Conservation (phyloP, 2,797 vertebrate genomes). For the Premnoplex brunnescens region DNA sequence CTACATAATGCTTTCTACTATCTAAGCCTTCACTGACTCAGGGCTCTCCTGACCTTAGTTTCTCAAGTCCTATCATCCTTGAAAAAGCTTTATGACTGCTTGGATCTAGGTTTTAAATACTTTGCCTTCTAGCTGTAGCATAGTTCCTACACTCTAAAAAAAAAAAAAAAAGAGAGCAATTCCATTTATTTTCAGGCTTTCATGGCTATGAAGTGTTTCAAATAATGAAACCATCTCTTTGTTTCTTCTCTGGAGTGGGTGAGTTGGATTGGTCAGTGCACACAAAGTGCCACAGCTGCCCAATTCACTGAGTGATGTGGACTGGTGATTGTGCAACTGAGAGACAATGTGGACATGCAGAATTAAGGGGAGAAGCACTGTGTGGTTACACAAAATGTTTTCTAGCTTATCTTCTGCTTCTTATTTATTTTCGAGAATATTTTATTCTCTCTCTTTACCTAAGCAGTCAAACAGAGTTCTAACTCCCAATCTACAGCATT, state of each 20-base stretch:
- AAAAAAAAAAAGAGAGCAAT: neutral
- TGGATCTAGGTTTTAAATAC: neutral
- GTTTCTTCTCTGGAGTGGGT: neutral
- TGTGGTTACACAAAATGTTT: neutral
- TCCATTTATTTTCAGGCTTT: neutral
- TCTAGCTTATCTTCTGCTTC: neutral
- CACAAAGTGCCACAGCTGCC: neutral
- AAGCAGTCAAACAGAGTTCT: neutral
- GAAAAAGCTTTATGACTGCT: neutral
- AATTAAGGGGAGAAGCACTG: neutral
- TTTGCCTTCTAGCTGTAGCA: neutral
- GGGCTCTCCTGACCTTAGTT: neutral
- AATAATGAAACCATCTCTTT: neutral
- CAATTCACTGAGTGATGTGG: neutral
- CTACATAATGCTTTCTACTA: neutral
- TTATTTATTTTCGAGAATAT: neutral
- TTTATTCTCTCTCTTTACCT: neutral
- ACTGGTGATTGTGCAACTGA: fast-evolving
- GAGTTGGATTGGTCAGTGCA: neutral
- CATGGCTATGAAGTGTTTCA: neutral
- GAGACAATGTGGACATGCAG: neutral
- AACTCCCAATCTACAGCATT: neutral
- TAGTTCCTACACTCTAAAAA: neutral
- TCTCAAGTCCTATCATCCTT: neutral
- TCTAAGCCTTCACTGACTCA: neutral